These are phyloP conservation scores for Actinia equina DNA, from an alignment of 64 coral and sea anemone genomes.

Conservation along the genomic window DNA sequence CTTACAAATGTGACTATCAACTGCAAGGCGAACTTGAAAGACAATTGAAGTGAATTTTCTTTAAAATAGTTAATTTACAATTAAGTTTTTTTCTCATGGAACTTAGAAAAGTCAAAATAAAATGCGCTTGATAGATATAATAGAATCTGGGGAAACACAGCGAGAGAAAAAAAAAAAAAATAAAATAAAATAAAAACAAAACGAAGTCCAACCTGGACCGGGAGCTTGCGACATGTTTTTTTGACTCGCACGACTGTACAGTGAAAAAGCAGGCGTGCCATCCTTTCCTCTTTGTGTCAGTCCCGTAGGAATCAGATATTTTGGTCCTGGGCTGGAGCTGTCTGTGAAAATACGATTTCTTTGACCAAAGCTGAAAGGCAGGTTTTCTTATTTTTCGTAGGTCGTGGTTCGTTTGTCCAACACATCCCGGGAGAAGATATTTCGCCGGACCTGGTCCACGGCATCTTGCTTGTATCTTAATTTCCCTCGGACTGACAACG, in stretches of 20 bases:
- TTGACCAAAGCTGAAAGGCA: constrained; percentile 88
- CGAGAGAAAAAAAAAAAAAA: background rate
- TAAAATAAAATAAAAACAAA: background rate
- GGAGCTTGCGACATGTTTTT: constrained; percentile 55
- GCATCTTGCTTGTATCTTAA: constrained; percentile 65
- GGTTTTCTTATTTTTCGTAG: constrained; percentile 61
- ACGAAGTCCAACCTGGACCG: constrained; percentile 75
- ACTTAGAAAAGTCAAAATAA: background rate
- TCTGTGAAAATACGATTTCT: constrained; percentile 66
- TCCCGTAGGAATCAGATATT: constrained; percentile 70
- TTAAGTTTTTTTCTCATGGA: background rate
- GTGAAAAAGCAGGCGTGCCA: constrained; percentile 61
- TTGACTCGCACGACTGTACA: constrained; percentile 64
- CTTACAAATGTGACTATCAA: too few species aligned
- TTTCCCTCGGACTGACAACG: constrained; percentile 1
- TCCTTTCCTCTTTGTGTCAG: constrained; percentile 75
- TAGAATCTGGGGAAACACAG: background rate
- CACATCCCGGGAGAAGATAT: constrained; percentile 78
- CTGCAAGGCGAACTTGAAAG: too few species aligned
- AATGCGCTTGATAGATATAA: background rate
- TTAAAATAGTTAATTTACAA: background rate
- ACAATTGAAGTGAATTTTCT: too few species aligned
- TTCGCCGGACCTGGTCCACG: constrained; percentile 80
- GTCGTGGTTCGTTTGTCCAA: constrained; percentile 75
- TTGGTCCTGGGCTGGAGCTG: constrained; percentile 68